Evolutionary conservation across 2,797 vertebrate genomes (phyloP), one percentile per base, ranked within the genome.

Genomic region (Pristis pectinata): DNA sequence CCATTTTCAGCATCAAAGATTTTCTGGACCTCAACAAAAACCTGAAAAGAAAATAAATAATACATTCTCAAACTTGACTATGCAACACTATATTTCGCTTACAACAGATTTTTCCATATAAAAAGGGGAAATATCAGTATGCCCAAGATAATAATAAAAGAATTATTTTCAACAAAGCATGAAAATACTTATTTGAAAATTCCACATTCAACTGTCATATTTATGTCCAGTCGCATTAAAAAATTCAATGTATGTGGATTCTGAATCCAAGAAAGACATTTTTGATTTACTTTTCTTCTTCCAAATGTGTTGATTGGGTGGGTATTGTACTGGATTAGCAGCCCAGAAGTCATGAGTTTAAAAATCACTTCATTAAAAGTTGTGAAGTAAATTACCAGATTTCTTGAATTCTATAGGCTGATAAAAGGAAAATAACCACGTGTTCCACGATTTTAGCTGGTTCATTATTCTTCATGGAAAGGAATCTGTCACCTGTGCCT

Each of bases 1-100:
- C 97, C 99, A 95, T 97, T 98, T 96, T 99, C 98, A 96, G 97
- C 98, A 96, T 98, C 98, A 15, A 99, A 97, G 97, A 99, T 96
- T 95, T 97, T 96, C 97, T 98, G 97, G 96, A 99, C 99, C 82
- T 98, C 98, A 95, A 96, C 97, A 96, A 99, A 99, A 96, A 99
- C 99, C 99, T 99, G 96, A 27, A 97, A 96, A 95, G 70, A 96
- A 95, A 94, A 95, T 95, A 59, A 49, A 64, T 7, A 37, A 91
- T 53, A 41, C 30, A 11, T 67, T 67, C 13, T 91, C 19, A 1
- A 91, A 91, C 2, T 41, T 91, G 41, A 22, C 24, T 64, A 91
- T 27, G 7, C 3, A 64, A 91, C 61, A 41, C 24, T 24, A 19
- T n/a, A 15, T 8, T 24, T 22, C 61, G 24, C 3, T 64, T 91